Percentiles rank a stretch among this genome's conserved stretches.
These are phyloP conservation scores for Nysson spinosus DNA, from an alignment of 2,888 invertebrate species.

Conservation along the genomic window DNA sequence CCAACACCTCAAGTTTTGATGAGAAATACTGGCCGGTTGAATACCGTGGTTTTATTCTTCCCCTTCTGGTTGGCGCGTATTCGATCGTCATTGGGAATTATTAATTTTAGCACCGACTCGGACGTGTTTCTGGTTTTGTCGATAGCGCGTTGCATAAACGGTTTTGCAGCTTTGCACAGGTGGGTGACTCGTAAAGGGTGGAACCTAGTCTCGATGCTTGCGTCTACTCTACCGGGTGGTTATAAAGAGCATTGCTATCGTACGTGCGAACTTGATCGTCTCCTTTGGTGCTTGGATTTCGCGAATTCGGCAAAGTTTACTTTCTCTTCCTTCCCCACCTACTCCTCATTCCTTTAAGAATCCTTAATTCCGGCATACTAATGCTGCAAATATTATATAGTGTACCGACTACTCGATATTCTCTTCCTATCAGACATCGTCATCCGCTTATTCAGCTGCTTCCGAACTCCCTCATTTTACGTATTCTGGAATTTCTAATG, in stretches of 20 bases:
- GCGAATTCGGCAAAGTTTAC: conserved; percentile 25
- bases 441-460: conserved; percentile 46
- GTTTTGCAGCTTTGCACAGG: conserved; percentile 50
- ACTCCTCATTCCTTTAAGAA: conserved; percentile 37
- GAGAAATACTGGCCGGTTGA: too few species aligned
- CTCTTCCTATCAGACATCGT: conserved; percentile 45
- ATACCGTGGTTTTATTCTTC: too few species aligned
- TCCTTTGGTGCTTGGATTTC: conserved; percentile 24
- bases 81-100: conserved; percentile 48
- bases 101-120: conserved; percentile 52
- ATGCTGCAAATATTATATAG: conserved; percentile 46
- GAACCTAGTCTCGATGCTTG: conserved; percentile 30
- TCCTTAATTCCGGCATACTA: conserved; percentile 33
- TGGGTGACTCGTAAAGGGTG: conserved; percentile 55
- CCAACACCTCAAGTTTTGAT: too few species aligned
- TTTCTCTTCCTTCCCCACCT: too few species aligned
- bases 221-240: conserved; percentile 12
- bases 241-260: conserved; percentile 47
- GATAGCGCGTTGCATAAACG: conserved; percentile 44
- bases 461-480: too few species aligned
- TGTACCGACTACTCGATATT: conserved; percentile 54
- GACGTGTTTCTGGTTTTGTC: conserved; percentile 32
- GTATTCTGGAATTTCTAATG: not conserved
- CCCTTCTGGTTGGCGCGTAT: too few species aligned
- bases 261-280: conserved; percentile 49